Evolutionary conservation across 2,888 invertebrate species (phyloP), one percentile per base, ranked within the genome.

Genomic region (Lomographa bimaculata): DNA sequence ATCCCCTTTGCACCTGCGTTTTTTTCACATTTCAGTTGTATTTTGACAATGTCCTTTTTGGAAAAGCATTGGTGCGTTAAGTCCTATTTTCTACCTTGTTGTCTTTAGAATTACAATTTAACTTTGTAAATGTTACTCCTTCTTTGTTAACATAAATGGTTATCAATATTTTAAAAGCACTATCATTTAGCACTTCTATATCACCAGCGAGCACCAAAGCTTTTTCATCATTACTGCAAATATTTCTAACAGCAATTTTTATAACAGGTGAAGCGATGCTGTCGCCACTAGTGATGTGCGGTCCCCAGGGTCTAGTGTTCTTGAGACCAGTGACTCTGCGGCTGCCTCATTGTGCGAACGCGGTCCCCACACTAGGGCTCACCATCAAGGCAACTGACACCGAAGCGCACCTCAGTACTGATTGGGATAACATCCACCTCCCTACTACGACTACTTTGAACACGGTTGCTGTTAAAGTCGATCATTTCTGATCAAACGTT

Each of bases 221-320:
- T 47, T 47, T 48, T 47, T 43, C 37, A 36, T 7, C 14, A 18
- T 11, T 10, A 5, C 27, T 12, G 20, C 27, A 11, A 21, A 6
- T 10, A 7, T 16, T 25, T 38, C 26, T 53, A 62, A 60, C 18
- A 10, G 0, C 16, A 9, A 19, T 35, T 47, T 46, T 37, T 51
- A 36, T 30, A 49, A 55, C 71, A 97, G 97, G 97, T 92, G 98
- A 98, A 91, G 96, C 96, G 50, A 93, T 98, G 91, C 91, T 98
- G 64, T 97, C 97, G 65, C 98, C 98, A 44, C 91, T 98, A 66
- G 97, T 98, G 69, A 97, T 98, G 96, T 98, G 98, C 89, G 98
- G 98, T 46, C 98, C 98, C 10, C 97, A 97, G 87, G 95, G 98
- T 54, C 92, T 97, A 56, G 94, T 95, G 79, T 98, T 98, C 89